Base-by-base conservation (phyloP, 2,797 vertebrate genomes). In the Diplodus sargus region DNA sequence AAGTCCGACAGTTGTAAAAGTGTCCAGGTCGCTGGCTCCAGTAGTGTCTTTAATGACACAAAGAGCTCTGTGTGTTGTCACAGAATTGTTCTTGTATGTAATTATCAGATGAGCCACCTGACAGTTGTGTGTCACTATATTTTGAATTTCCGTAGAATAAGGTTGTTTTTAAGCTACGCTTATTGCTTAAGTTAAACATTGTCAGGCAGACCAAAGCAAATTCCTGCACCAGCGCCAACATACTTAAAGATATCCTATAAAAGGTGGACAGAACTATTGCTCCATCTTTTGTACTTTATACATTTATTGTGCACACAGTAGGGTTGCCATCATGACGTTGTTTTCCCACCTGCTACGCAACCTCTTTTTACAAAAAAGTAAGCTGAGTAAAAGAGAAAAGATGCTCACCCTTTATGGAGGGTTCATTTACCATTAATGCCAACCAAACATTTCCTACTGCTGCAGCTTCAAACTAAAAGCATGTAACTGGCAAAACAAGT, bases 91-190 rank as follows among this genome's bases (percentile, higher is more conserved):
- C 48, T 43, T 67, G 30, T 66, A 22, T 70, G 78, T 69, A 64
- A 59, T 60, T 57, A 70, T 85, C 74, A 75, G 57, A 85, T 76
- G 64, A 85, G 43, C 45, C 58, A 64, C 64, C 47, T 39, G 15
- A 76, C 16, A 59, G 48, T 4, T 25, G 52, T 76, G 8, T 42
- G 0, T 54, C 25, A 58, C 66, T 23, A 45, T 67, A 72, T 48
- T 64, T 22, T 30, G 10, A 63, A 34, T 49, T 53, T 53, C 22
- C 16, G 13, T 11, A 51, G 10, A 61, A 61, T 10, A 17, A 25
- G 16, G 25, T 57, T n/a, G n/a, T n/a, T n/a, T n/a, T n/a, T n/a
- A n/a, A n/a, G n/a, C n/a, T n/a, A n/a, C n/a, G n/a, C n/a, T n/a
- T n/a, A n/a, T n/a, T n/a, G n/a, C n/a, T n/a, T 47, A 66, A 73